These are phyloP conservation scores for Notothenia rossii DNA, from an alignment of 2,113 vertebrate genomes.

Conservation along the genomic window DNA sequence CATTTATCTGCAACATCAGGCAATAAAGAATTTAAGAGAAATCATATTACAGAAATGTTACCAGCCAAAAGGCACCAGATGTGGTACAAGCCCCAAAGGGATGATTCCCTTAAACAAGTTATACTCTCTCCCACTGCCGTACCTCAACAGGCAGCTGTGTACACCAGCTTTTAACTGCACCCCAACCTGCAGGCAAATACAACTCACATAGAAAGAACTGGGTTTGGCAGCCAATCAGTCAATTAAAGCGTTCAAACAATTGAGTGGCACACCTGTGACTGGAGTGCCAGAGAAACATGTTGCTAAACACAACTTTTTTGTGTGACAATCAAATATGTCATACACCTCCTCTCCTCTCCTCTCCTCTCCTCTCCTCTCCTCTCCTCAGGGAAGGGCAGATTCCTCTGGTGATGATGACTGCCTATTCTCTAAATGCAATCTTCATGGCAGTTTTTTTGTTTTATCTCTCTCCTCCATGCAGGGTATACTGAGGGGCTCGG, in stretches of 20 bases:
- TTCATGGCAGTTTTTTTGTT: conserved; percentile 66
- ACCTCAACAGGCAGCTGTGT: conserved; percentile 50
- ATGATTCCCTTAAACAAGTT: conserved; percentile 50
- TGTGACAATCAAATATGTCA: conserved; percentile 27
- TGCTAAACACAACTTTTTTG: conserved; percentile 29
- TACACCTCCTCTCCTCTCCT: conserved; percentile 8
- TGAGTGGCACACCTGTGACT: conserved; percentile 36
- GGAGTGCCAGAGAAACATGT: conserved; percentile 21
- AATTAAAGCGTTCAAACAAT: conserved; percentile 43
- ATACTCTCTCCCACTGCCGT: conserved; percentile 7
- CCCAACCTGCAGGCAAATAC: conserved; percentile 46
- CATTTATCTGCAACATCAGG: conserved; percentile 28
- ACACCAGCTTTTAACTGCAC: conserved; percentile 56
- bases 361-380: conserved; percentile 2
- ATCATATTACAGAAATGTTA: conserved; percentile 27
- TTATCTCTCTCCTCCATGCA: conserved; percentile 78
- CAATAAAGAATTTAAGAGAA: conserved; percentile 44
- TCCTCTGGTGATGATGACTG: conserved; percentile 59
- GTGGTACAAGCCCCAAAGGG: conserved; percentile 53
- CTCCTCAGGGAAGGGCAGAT: conserved; percentile 74
- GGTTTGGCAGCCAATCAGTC: conserved; percentile 51
- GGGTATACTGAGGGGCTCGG: conserved; percentile 68
- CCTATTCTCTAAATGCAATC: conserved; percentile 55
- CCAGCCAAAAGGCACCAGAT: conserved; percentile 54
- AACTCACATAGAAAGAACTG: conserved; percentile 37